Conservation (phyloP, 2,888 invertebrate species). For the Hartigia nigra region DNA sequence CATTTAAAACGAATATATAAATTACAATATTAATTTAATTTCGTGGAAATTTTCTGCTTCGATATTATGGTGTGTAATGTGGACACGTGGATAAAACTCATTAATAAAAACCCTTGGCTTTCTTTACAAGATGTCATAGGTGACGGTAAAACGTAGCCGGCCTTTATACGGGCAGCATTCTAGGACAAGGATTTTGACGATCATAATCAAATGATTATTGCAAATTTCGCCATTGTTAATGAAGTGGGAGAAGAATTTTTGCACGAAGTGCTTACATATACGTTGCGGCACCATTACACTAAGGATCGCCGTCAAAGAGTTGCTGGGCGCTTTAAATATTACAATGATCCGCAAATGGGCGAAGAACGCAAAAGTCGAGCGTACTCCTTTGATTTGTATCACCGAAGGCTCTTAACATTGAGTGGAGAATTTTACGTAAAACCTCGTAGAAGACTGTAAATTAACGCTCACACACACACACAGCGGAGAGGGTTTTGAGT, state of each 20-base stretch:
- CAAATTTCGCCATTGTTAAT: slow-evolving; percentile 12
- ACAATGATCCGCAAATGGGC: slow-evolving; percentile 2
- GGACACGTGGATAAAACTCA: slow-evolving; percentile 9
- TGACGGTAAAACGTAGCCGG: slow-evolving; percentile 2
- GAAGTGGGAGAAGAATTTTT: slow-evolving; percentile 10
- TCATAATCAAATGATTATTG: slow-evolving; percentile 12
- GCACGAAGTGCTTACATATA: slow-evolving; percentile 8
- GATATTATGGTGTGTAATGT: neutral
- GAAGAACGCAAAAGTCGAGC: slow-evolving; percentile 9
- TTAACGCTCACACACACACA: no score
- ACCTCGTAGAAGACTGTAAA: no score
- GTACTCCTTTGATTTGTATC: slow-evolving; percentile 11
- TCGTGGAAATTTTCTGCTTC: no score
- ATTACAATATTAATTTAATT: no score
- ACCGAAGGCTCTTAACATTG: slow-evolving; percentile 12
- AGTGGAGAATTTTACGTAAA: slow-evolving; percentile 4
- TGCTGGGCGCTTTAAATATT: neutral
- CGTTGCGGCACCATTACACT: slow-evolving; percentile 4
- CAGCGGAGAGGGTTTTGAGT: no score
- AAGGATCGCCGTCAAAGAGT: slow-evolving; percentile 3
- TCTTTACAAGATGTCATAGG: slow-evolving; percentile 15
- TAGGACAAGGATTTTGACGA: slow-evolving; percentile 5
- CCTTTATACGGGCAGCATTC: slow-evolving; percentile 7
- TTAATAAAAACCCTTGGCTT: slow-evolving; percentile 11
- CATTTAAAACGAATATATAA: no score